phyloP scores from a whole-genome alignment of 2,113 vertebrate species.

The Dissostichus mawsoni region DNA sequence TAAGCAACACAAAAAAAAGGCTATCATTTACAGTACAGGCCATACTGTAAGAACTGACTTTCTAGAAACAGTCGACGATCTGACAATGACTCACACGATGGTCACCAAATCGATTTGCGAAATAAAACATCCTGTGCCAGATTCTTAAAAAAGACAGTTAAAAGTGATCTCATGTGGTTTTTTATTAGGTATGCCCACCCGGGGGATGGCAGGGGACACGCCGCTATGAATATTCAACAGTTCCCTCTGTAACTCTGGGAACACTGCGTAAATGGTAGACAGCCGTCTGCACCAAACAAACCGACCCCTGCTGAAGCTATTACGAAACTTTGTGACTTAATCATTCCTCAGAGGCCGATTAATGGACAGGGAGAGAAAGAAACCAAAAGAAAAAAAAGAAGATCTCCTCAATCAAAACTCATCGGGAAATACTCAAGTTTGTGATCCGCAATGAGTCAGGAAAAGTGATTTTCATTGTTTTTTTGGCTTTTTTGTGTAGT shows the following conservation, averaged over 20 bases:
- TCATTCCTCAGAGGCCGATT: conserved; percentile 45
- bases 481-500: conserved; percentile 27
- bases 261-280: conserved; percentile 68
- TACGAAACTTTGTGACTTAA: conserved; percentile 54
- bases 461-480: conserved; percentile 60
- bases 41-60: background rate
- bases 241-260: conserved; percentile 51
- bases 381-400: conserved; percentile 16
- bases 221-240: conserved; percentile 73
- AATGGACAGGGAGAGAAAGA: conserved; percentile 39
- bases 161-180: conserved; percentile 64
- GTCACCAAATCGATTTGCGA: conserved; percentile 50
- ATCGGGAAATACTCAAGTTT: conserved; percentile 32
- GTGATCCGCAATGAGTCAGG: conserved; percentile 31
- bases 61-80: conserved; percentile 38
- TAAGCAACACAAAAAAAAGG: background rate
- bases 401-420: conserved; percentile 44
- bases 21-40: conserved; percentile 5
- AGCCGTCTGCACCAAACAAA: conserved; percentile 53
- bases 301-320: conserved; percentile 63
- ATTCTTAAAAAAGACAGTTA: conserved; percentile 32
- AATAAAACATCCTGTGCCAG: conserved; percentile 24
- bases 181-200: conserved; percentile 54
- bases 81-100: conserved; percentile 48
- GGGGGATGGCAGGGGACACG: conserved; percentile 49